Evolutionary conservation across 2,888 invertebrate genomes (phyloP), one percentile per base, ranked within the genome.

Genomic region (Pseudolycoriella hygida): DNA sequence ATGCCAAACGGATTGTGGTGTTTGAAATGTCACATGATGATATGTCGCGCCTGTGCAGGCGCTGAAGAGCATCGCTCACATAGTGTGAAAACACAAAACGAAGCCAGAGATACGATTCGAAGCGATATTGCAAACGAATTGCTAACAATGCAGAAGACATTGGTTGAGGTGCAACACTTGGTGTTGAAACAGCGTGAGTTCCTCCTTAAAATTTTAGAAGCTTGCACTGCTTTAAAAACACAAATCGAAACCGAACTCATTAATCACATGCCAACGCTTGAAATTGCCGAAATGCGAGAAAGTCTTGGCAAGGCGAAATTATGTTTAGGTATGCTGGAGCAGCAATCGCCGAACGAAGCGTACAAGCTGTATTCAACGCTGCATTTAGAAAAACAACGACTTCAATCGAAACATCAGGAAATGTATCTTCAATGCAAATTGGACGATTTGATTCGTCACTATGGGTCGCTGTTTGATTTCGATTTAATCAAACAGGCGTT

Each of bases 1-100:
- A 79, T 79, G 77, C 80, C 80, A 44, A 67, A 76, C 55, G 74
- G 76, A 18, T 65, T 77, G 48, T 81, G 80, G 80, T 81, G 81
- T 60, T 72, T 72, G 54, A 72, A 73, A 47, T 80, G 80, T 60
- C 70, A 73, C 52, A 63, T 67, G 47, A 68, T 74, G 50, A 67
- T 80, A 30, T 80, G 80, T 56, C 69, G 77, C 50, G 77, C 75
- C 19, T 81, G 80, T 60, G 77, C 75, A 40, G 69, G 73, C 17
- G 74, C 74, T 37, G 69, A 70, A 50, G 76, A 78, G 52, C 80
- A 80, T 59, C 69, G 73, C 42, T 70, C 69, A 47, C 79, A 80
- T 64, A 72, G 74, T 61, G 72, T 80, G 51, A 77, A 77, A 62
- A 75, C 77, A 54, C 74, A 75, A 57, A 67, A 66, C 51, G 76